Evolutionary conservation across 2,113 vertebrate species (phyloP).

Genomic region (Nothocercus nigrocapillus): DNA sequence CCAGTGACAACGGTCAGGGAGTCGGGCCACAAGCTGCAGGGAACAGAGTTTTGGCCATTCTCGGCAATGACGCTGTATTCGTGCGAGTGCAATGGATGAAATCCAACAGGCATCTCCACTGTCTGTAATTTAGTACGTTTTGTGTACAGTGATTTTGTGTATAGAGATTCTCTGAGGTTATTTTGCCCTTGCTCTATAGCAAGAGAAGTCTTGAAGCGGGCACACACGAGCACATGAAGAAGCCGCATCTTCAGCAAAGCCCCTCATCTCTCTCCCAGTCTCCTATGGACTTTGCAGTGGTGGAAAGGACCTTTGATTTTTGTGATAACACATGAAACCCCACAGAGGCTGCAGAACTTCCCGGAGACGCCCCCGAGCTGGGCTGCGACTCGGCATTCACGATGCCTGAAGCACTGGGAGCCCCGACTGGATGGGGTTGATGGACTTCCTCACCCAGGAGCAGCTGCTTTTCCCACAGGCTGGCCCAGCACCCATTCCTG

Average conservation of each 20-base stretch:
- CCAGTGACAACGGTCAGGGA: background rate
- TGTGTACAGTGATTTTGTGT: background rate
- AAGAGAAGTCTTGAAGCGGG: background rate
- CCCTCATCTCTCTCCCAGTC: background rate
- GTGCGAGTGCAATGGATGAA: background rate
- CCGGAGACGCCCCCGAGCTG: background rate
- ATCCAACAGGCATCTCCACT: background rate
- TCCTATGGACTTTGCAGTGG: background rate
- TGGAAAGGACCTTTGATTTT: background rate
- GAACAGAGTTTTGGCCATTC: background rate
- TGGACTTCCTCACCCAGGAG: background rate
- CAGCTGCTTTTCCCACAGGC: background rate
- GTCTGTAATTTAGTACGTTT: background rate
- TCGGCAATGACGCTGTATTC: fast-evolving
- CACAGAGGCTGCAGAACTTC: fast-evolving
- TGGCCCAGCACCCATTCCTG: background rate
- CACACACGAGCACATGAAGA: background rate
- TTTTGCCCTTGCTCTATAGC: background rate
- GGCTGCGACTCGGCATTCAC: fast-evolving
- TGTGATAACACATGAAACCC: fast-evolving
- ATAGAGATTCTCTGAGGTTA: background rate
- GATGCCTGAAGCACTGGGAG: background rate
- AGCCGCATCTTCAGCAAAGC: background rate
- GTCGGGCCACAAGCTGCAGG: background rate
- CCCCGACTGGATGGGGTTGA: background rate